Conservation (phyloP, 2,113 vertebrate species). For the Lepidiolamprologus cunningtoni region DNA sequence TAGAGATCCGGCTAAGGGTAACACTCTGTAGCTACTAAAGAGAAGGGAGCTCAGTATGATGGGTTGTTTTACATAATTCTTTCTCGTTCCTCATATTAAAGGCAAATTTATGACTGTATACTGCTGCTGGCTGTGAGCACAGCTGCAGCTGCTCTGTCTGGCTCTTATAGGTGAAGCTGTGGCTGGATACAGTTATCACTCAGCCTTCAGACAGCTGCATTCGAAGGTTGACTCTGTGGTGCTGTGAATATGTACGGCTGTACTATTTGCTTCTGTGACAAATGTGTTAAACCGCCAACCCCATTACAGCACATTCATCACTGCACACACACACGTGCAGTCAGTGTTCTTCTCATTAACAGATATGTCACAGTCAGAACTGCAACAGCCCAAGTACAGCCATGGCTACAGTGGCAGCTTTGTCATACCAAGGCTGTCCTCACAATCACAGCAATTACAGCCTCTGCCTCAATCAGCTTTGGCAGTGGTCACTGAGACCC, state of each 20-base stretch:
- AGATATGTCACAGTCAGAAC: not conserved
- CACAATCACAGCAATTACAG: not conserved
- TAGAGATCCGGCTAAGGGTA: not conserved
- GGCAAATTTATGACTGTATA: not conserved
- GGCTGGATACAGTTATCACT: not conserved
- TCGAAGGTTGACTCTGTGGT: not conserved
- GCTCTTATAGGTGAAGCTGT: not conserved
- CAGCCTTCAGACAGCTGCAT: not conserved
- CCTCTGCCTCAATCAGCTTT: not conserved
- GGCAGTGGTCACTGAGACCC: not conserved
- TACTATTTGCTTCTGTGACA: not conserved
- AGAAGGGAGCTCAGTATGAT: not conserved
- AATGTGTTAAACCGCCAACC: not conserved
- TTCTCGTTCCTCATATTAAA: not conserved
- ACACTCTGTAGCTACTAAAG: not conserved
- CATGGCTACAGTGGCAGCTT: not conserved
- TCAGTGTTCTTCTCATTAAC: not conserved
- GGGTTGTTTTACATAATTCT: not conserved
- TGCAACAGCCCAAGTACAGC: not conserved
- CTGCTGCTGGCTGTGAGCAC: not conserved
- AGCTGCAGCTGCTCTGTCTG: not conserved
- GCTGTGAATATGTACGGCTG: not conserved
- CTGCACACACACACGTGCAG: not conserved
- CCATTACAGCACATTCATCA: not conserved
- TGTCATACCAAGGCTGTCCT: not conserved